phyloP scores from a whole-genome alignment of 2,888 invertebrate species.

The Blastobasis lacticolella region DNA sequence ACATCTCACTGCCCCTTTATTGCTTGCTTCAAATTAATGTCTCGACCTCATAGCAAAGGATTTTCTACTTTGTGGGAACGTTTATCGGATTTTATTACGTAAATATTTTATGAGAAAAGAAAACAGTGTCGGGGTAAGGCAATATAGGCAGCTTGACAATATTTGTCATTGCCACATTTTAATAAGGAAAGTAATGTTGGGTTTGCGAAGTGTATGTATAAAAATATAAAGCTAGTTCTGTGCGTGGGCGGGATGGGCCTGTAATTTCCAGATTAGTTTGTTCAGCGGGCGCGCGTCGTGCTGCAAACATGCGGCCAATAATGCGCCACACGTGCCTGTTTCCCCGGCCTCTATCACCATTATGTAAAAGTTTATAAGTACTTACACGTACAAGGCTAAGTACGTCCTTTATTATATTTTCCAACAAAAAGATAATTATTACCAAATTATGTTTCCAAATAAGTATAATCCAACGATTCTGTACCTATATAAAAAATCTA shows the following conservation, averaged over 20 bases:
- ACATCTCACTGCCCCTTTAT: slow-evolving; percentile 66
- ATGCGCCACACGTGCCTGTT: slow-evolving; percentile 19
- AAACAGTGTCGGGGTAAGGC: slow-evolving; percentile 17
- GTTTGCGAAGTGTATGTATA: too few relatives aligned
- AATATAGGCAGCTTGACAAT: slow-evolving; percentile 5
- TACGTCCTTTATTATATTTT: too few relatives aligned
- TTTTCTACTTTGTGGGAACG: slow-evolving; percentile 61
- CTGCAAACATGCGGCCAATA: slow-evolving; percentile 63
- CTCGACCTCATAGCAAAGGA: slow-evolving; percentile 55
- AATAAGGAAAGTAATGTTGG: too few relatives aligned
- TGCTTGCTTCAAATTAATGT: slow-evolving; percentile 71
- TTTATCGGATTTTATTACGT: slow-evolving; percentile 61
- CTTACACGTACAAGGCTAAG: too few relatives aligned
- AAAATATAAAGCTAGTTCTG: too few relatives aligned
- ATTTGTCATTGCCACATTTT: too few relatives aligned
- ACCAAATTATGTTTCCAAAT: too few relatives aligned
- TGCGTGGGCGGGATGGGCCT: slow-evolving; percentile 23
- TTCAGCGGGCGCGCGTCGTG: slow-evolving; percentile 45
- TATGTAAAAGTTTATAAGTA: too few relatives aligned
- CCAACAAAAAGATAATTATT: too few relatives aligned
- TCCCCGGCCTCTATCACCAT: too few relatives aligned
- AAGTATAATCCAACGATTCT: too few relatives aligned
- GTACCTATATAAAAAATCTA: too few relatives aligned
- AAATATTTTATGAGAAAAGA: slow-evolving; percentile 48
- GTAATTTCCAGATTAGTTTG: slow-evolving; percentile 73